Percentiles rank a stretch among this genome's conserved stretches.
phyloP scores from a whole-genome alignment of 2,113 vertebrate species.

The Entomyzon cyanotis region DNA sequence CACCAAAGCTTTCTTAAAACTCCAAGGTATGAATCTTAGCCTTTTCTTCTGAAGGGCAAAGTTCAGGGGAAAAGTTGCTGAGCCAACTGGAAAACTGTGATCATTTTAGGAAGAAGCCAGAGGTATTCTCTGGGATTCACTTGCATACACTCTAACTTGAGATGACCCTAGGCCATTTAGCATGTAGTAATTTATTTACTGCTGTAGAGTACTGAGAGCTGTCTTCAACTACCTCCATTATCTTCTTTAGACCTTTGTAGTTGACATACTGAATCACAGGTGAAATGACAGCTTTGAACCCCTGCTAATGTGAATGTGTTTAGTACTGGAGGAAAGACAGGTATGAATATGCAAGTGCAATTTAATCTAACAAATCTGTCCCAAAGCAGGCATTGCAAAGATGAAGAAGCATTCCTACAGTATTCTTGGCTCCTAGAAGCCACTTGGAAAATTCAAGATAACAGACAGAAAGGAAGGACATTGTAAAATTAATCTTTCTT shows the following conservation, averaged over 20 bases:
- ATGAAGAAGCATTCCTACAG: background rate
- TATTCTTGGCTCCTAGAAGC: background rate
- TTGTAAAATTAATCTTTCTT: background rate
- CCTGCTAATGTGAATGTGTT: background rate
- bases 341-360: background rate
- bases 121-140: background rate
- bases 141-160: background rate
- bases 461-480: background rate
- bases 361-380: background rate
- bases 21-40: background rate
- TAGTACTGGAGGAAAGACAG: background rate
- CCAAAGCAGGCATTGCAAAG: background rate
- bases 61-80: background rate
- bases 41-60: background rate
- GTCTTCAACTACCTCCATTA: background rate
- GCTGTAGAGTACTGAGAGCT: background rate
- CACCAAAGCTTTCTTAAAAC: background rate
- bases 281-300: background rate
- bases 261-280: background rate
- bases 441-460: background rate
- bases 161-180: background rate
- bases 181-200: background rate
- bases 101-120: background rate
- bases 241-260: background rate
- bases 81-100: background rate